Base-by-base conservation (phyloP, 2,113 vertebrate genomes). In the Zonotrichia leucophrys region DNA sequence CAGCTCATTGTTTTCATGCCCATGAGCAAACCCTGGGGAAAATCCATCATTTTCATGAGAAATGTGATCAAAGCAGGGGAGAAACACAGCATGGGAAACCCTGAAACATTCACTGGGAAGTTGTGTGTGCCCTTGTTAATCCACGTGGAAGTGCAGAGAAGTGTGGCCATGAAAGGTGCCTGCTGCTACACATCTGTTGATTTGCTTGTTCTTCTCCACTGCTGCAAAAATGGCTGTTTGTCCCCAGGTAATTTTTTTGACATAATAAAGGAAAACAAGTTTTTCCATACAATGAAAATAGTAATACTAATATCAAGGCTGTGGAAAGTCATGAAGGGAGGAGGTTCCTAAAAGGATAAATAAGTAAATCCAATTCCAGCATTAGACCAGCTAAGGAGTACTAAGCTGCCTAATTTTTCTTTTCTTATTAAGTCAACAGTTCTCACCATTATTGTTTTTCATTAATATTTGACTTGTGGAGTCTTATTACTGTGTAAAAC, bases 381-480 rank as follows among this genome's bases (percentile, higher is more conserved):
- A 0, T 56, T 79, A 44, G 68, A 53, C 21, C 9, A 80, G 47
- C 50, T 92, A 58, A 67, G 46, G 22, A 89, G 24, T 70, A 59
- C 33, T 62, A 89, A 91, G 66, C 37, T 68, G 63, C 50, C 33
- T 92, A 55, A 58, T 87, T 89, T 72, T 72, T 44, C 33, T 80
- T 69, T 87, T 94, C 56, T 89, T 92, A 75, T 62, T 93, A 81
- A 87, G 58, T 78, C 74, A 90, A 49, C 41, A 87, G 28, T 87
- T 94, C 62, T 94, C 10, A 7, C 17, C 24, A 37, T 53, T 69
- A 81, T 74, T 93, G 39, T 64, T 94, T 92, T 92, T 76, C 78
- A 77, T 95, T 92, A 96, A 80, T 89, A 89, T 58, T 60, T 84
- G 78, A 69, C 67, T 94, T 2, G 9, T 63, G 39, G 35, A 74